Base-by-base conservation (phyloP, 2,888 invertebrate species). In the Opisthograptis luteolata region DNA sequence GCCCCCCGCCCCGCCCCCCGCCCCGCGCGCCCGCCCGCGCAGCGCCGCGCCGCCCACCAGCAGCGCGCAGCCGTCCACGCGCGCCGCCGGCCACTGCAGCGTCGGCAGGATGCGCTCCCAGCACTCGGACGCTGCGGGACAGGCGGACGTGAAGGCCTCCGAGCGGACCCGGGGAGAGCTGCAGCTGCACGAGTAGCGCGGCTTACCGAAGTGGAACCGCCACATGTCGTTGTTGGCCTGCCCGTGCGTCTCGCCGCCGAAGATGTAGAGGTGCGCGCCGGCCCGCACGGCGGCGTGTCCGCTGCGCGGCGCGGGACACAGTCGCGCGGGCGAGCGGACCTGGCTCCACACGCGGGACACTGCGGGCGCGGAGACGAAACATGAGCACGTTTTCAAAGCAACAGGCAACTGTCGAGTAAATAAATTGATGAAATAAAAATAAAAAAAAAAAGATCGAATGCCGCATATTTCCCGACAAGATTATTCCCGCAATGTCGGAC, bases 281-380 rank as follows among this genome's bases (percentile, higher is more conserved):
- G 95, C 92, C 68, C 94, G 93, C 67, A 94, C 94, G n/a, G 94
- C 95, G 30, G 95, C 94, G 83, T 96, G 96, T 3, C 96, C 95
- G 68, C 94, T 93, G 56, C 96, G 92, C 4, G 95, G 93, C 39
- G 94, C 93, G 0, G 96, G 96, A 35, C 92, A 92, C 50, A 92
- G 85, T 75, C 93, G 93, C 39, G 91, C 91, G 66, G 94, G 92
- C 24, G 89, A 86, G 59, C 94, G 94, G 44, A 95, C 84, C 54
- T 81, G 76, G 41, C 84, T 90, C 96, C 96, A 96, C 43, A 91
- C 92, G 56, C 94, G 93, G 0, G 92, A 90, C 65, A 91, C 92
- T 92, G 76, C 51, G 3, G 10, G 5, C 9, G 2, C 20, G 20
- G 9, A 10, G 25, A 22, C 2, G n/a, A 22, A n/a, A n/a, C n/a